Percentiles rank a stretch among this genome's conserved stretches.
Evolutionary conservation across 2,797 vertebrate genomes (phyloP).

Genomic region (Prionace glauca): DNA sequence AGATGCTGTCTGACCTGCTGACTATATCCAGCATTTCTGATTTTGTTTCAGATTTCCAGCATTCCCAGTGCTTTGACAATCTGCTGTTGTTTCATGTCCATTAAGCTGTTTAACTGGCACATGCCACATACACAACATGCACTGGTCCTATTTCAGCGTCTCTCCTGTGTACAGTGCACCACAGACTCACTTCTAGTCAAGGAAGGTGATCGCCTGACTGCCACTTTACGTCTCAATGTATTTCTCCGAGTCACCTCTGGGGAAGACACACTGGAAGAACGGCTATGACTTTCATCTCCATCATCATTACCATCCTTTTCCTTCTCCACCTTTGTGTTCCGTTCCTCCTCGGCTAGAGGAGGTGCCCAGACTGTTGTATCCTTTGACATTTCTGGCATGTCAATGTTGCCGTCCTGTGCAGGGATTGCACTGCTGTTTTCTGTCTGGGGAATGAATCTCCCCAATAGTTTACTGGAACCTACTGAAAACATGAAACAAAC

Average conservation of each 20-base stretch:
- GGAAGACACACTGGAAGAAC: not conserved
- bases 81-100: not conserved
- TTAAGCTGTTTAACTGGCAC: not conserved
- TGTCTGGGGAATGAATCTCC: not conserved
- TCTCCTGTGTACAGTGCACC: not conserved
- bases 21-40: not conserved
- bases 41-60: not conserved
- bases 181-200: conserved; percentile 18
- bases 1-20: not conserved
- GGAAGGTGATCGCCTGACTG: not conserved
- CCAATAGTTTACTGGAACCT: not conserved
- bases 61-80: not conserved
- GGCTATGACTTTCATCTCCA: not conserved
- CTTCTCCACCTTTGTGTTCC: not conserved
- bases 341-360: not conserved
- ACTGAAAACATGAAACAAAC: not conserved
- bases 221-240: not conserved
- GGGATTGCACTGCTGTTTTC: not conserved
- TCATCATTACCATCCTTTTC: not conserved
- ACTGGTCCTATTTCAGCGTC: not conserved
- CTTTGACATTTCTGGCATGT: not conserved
- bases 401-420: not conserved
- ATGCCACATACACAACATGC: not conserved
- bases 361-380: not conserved
- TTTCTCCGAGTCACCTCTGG: not conserved